Base-by-base conservation (phyloP, 2,888 invertebrate genomes). In the Zaprionus lineosus region DNA sequence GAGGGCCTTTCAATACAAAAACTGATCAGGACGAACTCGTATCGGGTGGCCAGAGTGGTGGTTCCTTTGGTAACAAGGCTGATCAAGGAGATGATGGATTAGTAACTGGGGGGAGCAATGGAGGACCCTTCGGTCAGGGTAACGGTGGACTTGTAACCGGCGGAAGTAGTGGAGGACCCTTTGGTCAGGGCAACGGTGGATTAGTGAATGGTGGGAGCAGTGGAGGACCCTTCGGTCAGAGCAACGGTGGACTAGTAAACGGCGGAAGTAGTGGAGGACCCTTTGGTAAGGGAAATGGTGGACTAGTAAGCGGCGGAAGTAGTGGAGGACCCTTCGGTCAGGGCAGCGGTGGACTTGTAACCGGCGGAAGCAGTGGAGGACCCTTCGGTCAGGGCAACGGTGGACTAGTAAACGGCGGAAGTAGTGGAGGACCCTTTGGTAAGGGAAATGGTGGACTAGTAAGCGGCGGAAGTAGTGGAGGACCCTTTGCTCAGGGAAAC, bases 191-290 rank as follows among this genome's bases (percentile, higher is more conserved):
- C 7, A 21, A 2, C 7, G 4, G 5, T 6, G 26, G 28, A 3
- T 12, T 59, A 2, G 28, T 59, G 9, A 24, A 9, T 0, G 43
- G 57, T 5, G 21, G 36, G 1, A 9, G 24, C 3, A 46, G 8
- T 11, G 34, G 53, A 37, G 50, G 61, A 41, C 21, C 43, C 1
- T 43, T 37, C 19, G 7, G 7, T n/a, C 15, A 33, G 4, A 26
- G 31, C 2, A n/a, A 21, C 7, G 24, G n/a, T 24, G 37, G 18
- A 8, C 12, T 48, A 2, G 18, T 34, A 12, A 36, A 28, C 4
- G 47, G 15, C 6, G 16, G 40, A 19, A 14, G 15, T 2, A 11
- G 2, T 6, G 44, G 41, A 41, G 41, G 56, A 7, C 29, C 56
- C 1, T 52, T 53, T 28, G 4, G 0, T 0, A 19, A 33, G 7